A percentile compares a stretch with the other conserved stretches of the same genome.
Conservation (phyloP, 2,113 vertebrate species). For the Sturnira hondurensis region DNA sequence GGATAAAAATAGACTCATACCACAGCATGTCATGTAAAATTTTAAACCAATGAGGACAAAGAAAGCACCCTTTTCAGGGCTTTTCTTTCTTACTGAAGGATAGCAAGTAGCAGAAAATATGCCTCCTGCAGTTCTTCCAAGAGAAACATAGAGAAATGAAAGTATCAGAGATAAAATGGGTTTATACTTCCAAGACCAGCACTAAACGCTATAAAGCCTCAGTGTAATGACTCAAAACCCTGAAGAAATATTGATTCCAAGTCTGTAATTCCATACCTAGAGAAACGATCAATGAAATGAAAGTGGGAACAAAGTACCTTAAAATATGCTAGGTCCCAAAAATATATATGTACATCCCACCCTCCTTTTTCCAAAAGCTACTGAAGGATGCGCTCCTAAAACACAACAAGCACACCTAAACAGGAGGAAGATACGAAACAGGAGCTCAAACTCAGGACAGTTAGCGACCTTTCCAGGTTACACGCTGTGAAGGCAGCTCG, state of each 20-base stretch:
- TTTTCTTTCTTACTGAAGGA: not conserved
- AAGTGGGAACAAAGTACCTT: not conserved
- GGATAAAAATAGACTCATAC: not conserved
- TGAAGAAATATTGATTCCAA: not conserved
- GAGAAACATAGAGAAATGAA: not conserved
- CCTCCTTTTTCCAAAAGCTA: not conserved
- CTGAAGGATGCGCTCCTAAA: not conserved
- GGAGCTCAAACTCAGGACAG: not conserved
- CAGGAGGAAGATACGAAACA: not conserved
- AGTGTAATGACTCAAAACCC: not conserved
- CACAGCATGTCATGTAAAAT: not conserved
- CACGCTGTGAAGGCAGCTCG: not conserved
- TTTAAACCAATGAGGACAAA: not conserved
- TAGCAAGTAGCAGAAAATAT: no score
- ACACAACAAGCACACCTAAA: not conserved
- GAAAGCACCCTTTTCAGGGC: not conserved
- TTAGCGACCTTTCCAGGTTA: not conserved
- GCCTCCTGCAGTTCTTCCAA: not conserved
- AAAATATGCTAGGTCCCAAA: not conserved
- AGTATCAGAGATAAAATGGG: not conserved
- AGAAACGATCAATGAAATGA: not conserved
- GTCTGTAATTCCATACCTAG: not conserved
- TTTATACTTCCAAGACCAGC: not conserved
- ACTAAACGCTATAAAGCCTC: not conserved
- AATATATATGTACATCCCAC: not conserved